These are phyloP conservation scores for Eilema sororculum DNA, from an alignment of 2,888 invertebrate genomes.

Conservation along the genomic window DNA sequence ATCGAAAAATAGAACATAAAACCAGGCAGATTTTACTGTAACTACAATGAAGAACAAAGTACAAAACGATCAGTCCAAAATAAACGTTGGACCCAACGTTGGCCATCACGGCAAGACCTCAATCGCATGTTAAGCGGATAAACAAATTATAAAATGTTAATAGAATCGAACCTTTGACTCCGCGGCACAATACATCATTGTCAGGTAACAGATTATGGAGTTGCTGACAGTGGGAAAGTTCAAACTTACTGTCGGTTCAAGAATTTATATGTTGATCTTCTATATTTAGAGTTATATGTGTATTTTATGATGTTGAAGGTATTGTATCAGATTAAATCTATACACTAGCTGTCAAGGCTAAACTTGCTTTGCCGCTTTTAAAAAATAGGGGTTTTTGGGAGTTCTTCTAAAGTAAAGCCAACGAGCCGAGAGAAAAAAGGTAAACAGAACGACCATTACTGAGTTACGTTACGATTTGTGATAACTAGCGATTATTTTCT, in stretches of 20 bases:
- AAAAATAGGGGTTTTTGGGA: too few relatives aligned
- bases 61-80: not conserved
- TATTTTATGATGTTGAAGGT: not conserved
- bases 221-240: conserved; percentile 46
- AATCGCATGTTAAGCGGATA: conserved; percentile 53
- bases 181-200: conserved; percentile 79
- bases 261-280: conserved; percentile 21
- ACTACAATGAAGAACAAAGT: not conserved
- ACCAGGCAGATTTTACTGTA: not conserved
- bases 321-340: not conserved
- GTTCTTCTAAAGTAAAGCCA: too few relatives aligned
- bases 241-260: conserved; percentile 23
- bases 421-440: too few relatives aligned
- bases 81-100: conserved; percentile 38
- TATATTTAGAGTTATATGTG: not conserved
- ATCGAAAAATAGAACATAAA: not conserved
- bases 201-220: conserved; percentile 55
- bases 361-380: too few relatives aligned
- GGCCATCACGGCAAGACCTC: conserved; percentile 16
- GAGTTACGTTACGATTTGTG: too few relatives aligned
- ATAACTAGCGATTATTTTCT: too few relatives aligned
- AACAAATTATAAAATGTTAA: conserved; percentile 82
- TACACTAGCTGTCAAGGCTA: too few relatives aligned
- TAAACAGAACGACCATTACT: too few relatives aligned
- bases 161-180: conserved; percentile 80